Conservation (phyloP, 2,888 invertebrate genomes). For the Baccha elongata region DNA sequence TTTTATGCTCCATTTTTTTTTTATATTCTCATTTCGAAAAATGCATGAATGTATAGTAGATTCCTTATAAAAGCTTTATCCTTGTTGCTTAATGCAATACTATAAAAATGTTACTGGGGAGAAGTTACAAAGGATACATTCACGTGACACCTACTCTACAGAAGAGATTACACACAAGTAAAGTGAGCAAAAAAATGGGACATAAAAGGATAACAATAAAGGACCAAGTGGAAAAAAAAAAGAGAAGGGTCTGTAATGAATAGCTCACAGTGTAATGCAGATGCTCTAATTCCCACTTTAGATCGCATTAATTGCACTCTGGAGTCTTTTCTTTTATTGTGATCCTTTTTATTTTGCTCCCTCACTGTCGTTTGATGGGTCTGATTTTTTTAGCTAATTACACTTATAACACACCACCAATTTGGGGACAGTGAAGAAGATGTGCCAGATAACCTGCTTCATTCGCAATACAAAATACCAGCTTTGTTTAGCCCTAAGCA, state of each 20-base stretch:
- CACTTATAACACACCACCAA: conserved; percentile 33
- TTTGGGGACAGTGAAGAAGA: background rate
- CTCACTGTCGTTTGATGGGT: conserved; percentile 20
- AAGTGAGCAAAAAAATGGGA: conserved; percentile 17
- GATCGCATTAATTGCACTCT: conserved; percentile 71
- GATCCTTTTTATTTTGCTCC: conserved; percentile 1
- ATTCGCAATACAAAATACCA: conserved; percentile 3
- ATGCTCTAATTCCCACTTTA: conserved; percentile 73
- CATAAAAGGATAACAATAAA: conserved; percentile 20
- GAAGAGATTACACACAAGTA: conserved; percentile 56
- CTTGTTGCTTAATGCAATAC: conserved; percentile 60
- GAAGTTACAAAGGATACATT: conserved; percentile 20
- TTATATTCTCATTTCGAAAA: conserved; percentile 1
- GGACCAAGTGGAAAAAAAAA: conserved; percentile 22
- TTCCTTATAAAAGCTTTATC: conserved; percentile 45
- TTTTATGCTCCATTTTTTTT: conserved; percentile 50
- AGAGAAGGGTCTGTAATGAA: conserved; percentile 63
- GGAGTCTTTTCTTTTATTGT: conserved; percentile 30
- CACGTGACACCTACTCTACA: conserved; percentile 69
- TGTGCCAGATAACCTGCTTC: conserved; percentile 31
- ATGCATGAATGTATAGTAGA: background rate
- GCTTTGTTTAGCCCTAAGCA: conserved; percentile 32
- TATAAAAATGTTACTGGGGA: conserved; percentile 37
- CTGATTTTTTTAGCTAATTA: conserved; percentile 36
- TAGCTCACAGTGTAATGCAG: conserved; percentile 68